These are phyloP conservation scores for Drosophila cognata DNA, from an alignment of 2,888 invertebrate species.

Conservation along the genomic window DNA sequence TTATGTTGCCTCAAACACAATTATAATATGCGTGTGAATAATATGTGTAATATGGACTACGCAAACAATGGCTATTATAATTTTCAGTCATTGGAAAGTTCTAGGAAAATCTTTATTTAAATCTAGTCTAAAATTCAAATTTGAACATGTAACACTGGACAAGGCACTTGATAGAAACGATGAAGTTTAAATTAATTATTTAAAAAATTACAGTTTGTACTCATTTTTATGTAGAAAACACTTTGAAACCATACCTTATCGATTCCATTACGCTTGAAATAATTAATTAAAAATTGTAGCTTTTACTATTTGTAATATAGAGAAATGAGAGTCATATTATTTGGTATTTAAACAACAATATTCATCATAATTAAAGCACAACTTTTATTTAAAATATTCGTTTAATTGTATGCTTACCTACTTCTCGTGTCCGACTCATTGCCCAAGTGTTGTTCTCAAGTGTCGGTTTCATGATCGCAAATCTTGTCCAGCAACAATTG, in stretches of 20 bases:
- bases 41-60: neutral
- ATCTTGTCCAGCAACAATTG: slow-evolving; percentile 46
- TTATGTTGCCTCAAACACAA: slow-evolving; percentile 18
- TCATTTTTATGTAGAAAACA: neutral
- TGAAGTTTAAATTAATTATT: neutral
- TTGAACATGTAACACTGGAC: no score
- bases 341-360: neutral
- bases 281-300: accelerated
- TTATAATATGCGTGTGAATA: neutral
- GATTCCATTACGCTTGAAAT: neutral
- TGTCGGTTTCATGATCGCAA: slow-evolving; percentile 43
- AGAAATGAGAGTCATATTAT: neutral
- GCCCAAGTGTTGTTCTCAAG: slow-evolving; percentile 10
- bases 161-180: neutral
- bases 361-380: slow-evolving; percentile 13
- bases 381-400: neutral
- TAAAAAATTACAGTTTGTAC: neutral
- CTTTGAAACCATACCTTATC: neutral
- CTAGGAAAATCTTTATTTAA: neutral
- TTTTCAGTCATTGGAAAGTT: neutral
- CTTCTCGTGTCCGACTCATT: slow-evolving; percentile 4
- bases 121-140: neutral
- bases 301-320: neutral
- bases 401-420: slow-evolving; percentile 5
- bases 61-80: neutral